Conservation (phyloP, 2,113 vertebrate species). For the Triplophysa siluroides region DNA sequence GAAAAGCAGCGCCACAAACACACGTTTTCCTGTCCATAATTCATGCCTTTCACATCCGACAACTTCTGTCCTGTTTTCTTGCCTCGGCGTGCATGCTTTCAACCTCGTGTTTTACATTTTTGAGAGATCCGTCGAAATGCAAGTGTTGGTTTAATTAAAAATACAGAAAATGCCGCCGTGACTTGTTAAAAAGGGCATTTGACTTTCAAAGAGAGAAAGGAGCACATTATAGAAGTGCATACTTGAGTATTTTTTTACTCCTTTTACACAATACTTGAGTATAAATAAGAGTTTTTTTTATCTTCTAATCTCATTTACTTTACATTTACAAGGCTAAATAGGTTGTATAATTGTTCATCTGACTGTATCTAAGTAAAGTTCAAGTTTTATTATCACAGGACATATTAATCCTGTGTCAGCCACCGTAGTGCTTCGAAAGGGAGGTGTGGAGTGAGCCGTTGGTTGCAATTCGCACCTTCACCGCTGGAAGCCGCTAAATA, state of each 20-base stretch:
- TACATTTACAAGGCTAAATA: too few species aligned
- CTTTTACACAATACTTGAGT: too few species aligned
- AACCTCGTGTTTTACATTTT: constrained; percentile 46
- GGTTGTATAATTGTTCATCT: too few species aligned
- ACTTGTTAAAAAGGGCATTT: constrained; percentile 32
- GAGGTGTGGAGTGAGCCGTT: too few species aligned
- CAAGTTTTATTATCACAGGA: too few species aligned
- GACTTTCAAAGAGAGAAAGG: neutral
- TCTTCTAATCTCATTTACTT: too few species aligned
- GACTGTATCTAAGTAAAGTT: neutral
- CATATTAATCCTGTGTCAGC: too few species aligned
- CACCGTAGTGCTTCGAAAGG: too few species aligned
- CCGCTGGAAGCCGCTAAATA: too few species aligned
- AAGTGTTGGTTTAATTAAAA: constrained; percentile 33
- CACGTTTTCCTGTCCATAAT: constrained; percentile 92
- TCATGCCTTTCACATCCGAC: constrained; percentile 81
- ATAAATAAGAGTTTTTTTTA: too few species aligned
- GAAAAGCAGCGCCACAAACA: constrained; percentile 86
- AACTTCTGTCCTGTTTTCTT: constrained; percentile 53
- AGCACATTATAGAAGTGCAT: neutral
- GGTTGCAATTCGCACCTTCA: too few species aligned
- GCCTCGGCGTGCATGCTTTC: constrained; percentile 29
- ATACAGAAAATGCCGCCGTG: constrained; percentile 53
- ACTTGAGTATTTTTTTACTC: too few species aligned
- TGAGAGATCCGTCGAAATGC: constrained; percentile 50